Conservation (phyloP, 2,113 vertebrate species). For the Acanthisitta chloris region DNA sequence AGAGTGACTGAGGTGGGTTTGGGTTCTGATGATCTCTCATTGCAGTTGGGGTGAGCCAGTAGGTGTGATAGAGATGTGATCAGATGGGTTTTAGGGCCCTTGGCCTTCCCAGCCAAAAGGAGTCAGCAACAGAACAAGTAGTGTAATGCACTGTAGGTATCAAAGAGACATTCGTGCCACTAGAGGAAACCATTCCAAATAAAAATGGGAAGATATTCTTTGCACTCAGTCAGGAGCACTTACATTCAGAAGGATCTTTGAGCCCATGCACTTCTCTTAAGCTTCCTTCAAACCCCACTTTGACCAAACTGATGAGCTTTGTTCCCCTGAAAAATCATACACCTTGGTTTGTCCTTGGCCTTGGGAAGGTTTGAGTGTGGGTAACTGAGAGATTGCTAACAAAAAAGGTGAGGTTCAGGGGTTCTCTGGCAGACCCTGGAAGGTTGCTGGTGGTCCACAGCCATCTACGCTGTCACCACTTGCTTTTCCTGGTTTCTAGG, state of each 20-base stretch:
- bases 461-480: neutral
- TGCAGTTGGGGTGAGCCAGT: slow-evolving; percentile 2
- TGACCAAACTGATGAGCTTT: slow-evolving; percentile 33
- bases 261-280: slow-evolving; percentile 53
- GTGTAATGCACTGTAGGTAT: slow-evolving; percentile 69
- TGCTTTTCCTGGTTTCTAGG: neutral
- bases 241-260: slow-evolving; percentile 64
- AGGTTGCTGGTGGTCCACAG: neutral
- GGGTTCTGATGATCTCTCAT: neutral
- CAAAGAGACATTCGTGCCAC: slow-evolving; percentile 52
- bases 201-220: slow-evolving; percentile 26
- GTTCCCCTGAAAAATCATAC: slow-evolving; percentile 62
- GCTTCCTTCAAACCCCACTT: slow-evolving; percentile 41
- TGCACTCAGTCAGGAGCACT: slow-evolving; percentile 44
- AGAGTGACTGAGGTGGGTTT: neutral
- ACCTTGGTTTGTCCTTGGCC: slow-evolving; percentile 56
- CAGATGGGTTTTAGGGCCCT: neutral
- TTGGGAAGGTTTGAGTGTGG: neutral
- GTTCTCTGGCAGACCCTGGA: neutral
- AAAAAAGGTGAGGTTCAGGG: neutral
- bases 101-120: slow-evolving; percentile 14
- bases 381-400: neutral
- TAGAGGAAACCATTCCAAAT: slow-evolving; percentile 52
- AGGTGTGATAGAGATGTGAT: too few species aligned
- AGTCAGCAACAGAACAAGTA: slow-evolving; percentile 52